A percentile compares a stretch with the other conserved stretches of the same genome.
Evolutionary conservation across 2,113 vertebrate species (phyloP).

Genomic region (Lampris incognitus): DNA sequence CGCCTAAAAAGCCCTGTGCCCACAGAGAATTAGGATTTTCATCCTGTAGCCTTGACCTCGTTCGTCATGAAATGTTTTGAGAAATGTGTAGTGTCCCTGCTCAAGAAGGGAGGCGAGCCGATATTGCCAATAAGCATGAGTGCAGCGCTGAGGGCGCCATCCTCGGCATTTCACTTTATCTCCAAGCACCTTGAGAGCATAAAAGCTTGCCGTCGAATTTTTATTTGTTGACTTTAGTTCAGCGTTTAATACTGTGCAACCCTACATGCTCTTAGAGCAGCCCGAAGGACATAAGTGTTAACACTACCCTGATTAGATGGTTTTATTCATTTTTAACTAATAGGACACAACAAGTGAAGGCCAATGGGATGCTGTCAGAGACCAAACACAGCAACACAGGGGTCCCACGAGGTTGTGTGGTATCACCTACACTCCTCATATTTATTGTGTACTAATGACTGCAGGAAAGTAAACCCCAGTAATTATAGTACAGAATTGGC

Average conservation of each 20-base stretch:
- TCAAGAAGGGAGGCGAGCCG: background rate
- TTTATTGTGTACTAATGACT: background rate
- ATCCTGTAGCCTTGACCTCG: background rate
- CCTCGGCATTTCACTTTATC: conserved; percentile 1
- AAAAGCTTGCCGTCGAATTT: background rate
- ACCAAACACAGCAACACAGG: background rate
- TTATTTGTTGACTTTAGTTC: conserved; percentile 15
- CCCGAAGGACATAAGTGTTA: conserved; percentile 8
- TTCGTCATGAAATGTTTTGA: conserved; percentile 26
- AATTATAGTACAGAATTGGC: background rate
- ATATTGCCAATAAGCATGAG: conserved; percentile 4
- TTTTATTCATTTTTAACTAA: background rate
- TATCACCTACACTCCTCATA: background rate
- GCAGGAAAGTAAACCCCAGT: background rate
- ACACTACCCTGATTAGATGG: conserved; percentile 4
- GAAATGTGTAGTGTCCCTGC: background rate
- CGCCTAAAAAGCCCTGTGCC: conserved; percentile 1
- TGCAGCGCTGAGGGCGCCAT: conserved; percentile 1
- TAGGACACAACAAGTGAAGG: background rate
- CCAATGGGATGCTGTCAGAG: background rate
- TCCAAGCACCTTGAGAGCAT: background rate
- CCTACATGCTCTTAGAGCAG: background rate
- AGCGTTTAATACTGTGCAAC: conserved; percentile 9
- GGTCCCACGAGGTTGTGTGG: background rate
- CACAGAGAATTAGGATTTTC: conserved; percentile 6